Evolutionary conservation across 2,888 invertebrate genomes (phyloP).

Genomic region (Dolichopus griseipennis): DNA sequence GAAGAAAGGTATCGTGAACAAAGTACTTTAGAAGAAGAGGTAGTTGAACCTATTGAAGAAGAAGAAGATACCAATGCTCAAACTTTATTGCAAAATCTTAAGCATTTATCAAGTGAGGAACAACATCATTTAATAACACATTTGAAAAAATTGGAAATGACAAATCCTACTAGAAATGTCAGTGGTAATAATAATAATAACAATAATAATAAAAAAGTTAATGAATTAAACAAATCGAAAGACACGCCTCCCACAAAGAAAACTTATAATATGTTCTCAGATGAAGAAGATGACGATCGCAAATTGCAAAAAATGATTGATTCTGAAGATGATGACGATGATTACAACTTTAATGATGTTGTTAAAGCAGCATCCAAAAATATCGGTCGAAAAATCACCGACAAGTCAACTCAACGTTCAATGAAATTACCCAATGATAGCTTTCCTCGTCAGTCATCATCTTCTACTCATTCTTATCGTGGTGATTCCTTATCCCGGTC

Average conservation of each 20-base stretch:
- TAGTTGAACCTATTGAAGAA: conserved; percentile 25
- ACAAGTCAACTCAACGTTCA: conserved; percentile 37
- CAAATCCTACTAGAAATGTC: conserved; percentile 54
- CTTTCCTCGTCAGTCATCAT: background rate
- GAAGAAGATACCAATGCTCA: conserved; percentile 24
- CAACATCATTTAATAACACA: conserved; percentile 75
- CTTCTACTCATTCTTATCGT: background rate
- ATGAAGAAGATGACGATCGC: conserved; percentile 28
- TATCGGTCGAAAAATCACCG: conserved; percentile 53
- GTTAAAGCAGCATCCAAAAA: conserved; percentile 68
- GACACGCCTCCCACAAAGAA: conserved; percentile 24
- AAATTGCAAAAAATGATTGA: conserved; percentile 44
- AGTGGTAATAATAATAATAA: conserved; percentile 9
- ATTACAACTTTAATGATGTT: conserved; percentile 76
- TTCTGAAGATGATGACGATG: conserved; percentile 65
- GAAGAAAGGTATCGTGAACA: background rate
- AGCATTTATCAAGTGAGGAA: conserved; percentile 69
- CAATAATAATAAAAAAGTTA: conserved; percentile 14
- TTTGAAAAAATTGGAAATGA: conserved; percentile 68
- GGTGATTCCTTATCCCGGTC: conserved; percentile 29
- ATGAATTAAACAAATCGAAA: conserved; percentile 12
- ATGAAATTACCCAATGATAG: background rate
- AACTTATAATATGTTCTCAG: conserved; percentile 23
- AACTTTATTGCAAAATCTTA: conserved; percentile 69
- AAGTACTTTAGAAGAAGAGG: conserved; percentile 23